These are phyloP conservation scores for Heliconius eleuchia DNA, from an alignment of 1,140 invertebrate species.

Conservation along the genomic window DNA sequence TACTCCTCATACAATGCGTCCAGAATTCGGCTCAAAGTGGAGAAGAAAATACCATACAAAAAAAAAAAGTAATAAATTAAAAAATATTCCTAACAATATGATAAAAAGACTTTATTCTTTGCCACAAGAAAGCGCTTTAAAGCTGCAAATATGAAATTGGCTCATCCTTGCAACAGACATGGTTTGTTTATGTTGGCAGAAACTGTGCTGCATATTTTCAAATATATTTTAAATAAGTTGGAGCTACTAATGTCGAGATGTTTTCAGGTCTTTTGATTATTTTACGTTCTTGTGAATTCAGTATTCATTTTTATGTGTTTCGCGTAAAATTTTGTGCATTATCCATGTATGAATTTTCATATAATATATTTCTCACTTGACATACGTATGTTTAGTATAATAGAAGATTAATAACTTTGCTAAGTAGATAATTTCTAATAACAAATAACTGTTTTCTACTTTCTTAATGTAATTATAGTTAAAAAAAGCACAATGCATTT, in stretches of 20 bases:
- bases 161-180: conserved; percentile 58
- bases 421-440: too few species aligned
- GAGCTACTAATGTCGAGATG: conserved; percentile 27
- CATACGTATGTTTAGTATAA: too few species aligned
- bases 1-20: too few species aligned
- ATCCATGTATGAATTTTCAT: neutral
- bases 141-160: conserved; percentile 66
- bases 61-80: neutral
- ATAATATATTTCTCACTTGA: too few species aligned
- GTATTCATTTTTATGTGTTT: neutral
- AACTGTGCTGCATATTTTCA: conserved; percentile 45
- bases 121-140: conserved; percentile 54
- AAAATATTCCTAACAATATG: conserved; percentile 9
- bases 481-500: too few species aligned
- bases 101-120: conserved; percentile 48
- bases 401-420: too few species aligned
- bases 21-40: too few species aligned
- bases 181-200: conserved; percentile 51
- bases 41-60: too few species aligned
- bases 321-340: neutral
- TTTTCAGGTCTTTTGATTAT: conserved; percentile 29
- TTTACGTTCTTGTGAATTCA: conserved; percentile 18
- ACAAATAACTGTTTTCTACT: too few species aligned
- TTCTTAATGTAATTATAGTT: too few species aligned
- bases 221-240: conserved; percentile 37